Percentiles rank a stretch among this genome's conserved stretches.
Evolutionary conservation across 92 coral and sea anemone genomes (phyloP).

Genomic region (Umimayanthus kanabou): DNA sequence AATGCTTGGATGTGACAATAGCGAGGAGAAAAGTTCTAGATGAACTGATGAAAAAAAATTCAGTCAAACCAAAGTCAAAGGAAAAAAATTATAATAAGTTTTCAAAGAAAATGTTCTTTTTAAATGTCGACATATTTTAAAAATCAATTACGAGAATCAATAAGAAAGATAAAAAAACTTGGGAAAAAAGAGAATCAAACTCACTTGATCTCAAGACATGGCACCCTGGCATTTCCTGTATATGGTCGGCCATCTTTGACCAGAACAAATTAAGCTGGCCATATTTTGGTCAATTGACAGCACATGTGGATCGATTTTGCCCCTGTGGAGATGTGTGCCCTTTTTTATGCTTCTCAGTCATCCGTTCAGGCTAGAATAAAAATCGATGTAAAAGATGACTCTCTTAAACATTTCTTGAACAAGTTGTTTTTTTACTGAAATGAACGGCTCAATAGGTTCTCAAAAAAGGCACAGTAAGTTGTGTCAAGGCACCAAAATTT

Average conservation of each 20-base stretch:
- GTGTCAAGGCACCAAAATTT: too few relatives aligned
- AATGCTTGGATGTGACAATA: neutral
- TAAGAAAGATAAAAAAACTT: neutral
- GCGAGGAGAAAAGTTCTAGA: neutral
- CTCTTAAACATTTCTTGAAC: too few relatives aligned
- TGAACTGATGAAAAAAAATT: neutral
- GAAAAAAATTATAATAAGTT: neutral
- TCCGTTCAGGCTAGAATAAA: conserved; percentile 34
- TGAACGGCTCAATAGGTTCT: too few relatives aligned
- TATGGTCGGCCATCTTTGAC: neutral
- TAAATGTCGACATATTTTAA: neutral
- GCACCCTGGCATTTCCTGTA: too few relatives aligned
- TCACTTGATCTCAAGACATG: conserved; percentile 8
- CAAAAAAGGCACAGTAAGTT: too few relatives aligned
- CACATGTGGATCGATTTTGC: neutral
- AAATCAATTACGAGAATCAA: neutral
- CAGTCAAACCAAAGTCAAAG: too few relatives aligned
- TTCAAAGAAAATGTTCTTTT: neutral
- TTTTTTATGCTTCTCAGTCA: conserved; percentile 21
- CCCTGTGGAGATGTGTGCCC: conserved; percentile 26
- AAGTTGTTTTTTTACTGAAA: too few relatives aligned
- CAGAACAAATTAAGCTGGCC: neutral
- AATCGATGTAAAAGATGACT: too few relatives aligned
- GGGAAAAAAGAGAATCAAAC: neutral
- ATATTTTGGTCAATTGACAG: too few relatives aligned